Base-by-base conservation (phyloP, 2,888 invertebrate species). In the Drosophila buzzatii region DNA sequence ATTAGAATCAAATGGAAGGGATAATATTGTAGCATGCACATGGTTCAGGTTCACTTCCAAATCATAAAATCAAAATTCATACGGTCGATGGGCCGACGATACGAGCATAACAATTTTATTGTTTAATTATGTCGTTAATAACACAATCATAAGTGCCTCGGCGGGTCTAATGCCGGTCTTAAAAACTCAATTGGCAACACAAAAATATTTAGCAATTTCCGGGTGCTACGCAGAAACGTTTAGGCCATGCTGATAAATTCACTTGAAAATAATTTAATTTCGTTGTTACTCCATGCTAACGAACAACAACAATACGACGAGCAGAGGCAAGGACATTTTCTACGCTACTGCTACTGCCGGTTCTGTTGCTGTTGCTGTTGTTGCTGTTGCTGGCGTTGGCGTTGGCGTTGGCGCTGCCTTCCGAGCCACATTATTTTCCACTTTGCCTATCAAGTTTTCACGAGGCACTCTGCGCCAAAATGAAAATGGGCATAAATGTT, bases 111-210 rank as follows among this genome's bases (percentile, higher is more conserved):
- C 23, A 47, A 65, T 70, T 55, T 64, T 27, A 75, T 79, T 72
- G 79, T 56, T 78, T 89, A 89, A 90, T 89, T 89, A 89, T 90
- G 86, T 77, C 86, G 84, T 88, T 88, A 82, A 88, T 85, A 88
- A 74, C 53, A 65, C 63, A 88, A 88, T 85, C 85, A 79, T 73
- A 76, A 77, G 67, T 70, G 73, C 59, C 59, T 12, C 20, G 49
- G 33, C 45, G 53, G 65, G 56, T 58, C 60, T 58, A 65, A 62
- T 55, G 47, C 45, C 37, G 41, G 23, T 18, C 31, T 31, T 16
- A 76, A 70, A 49, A 45, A 66, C 78, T 60, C 84, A 89, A 85
- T 86, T 86, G 84, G 71, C 70, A 83, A 70, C 81, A 70, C 81
- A 83, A 83, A 83, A 83, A 83, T 82, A 85, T 88, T 82, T 71